These are phyloP conservation scores for Hipposideros larvatus DNA, from an alignment of 2,797 vertebrate genomes.

Conservation along the genomic window DNA sequence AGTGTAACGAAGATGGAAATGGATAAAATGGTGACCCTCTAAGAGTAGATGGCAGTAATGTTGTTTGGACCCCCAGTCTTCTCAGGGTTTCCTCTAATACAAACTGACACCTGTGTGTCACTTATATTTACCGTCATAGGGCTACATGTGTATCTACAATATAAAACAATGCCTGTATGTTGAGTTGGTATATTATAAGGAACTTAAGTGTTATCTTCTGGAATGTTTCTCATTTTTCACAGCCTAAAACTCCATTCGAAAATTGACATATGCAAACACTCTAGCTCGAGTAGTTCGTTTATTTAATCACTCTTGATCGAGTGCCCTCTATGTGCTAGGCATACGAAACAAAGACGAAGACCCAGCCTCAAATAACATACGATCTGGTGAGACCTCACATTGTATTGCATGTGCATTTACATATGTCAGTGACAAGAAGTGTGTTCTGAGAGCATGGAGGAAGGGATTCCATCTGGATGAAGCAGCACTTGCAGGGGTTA, in stretches of 20 bases:
- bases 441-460: background rate
- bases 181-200: background rate
- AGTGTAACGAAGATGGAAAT: background rate
- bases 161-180: background rate
- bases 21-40: background rate
- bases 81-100: background rate
- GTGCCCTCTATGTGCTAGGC: background rate
- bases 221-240: background rate
- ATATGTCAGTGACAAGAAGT: background rate
- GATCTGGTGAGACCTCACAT: background rate
- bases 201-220: background rate
- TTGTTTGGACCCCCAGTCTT: background rate
- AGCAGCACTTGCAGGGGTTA: background rate
- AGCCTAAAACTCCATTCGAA: background rate
- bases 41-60: background rate
- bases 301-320: background rate
- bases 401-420: background rate
- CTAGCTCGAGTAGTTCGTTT: background rate
- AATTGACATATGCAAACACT: background rate
- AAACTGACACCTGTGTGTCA: background rate
- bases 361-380: background rate
- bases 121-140: background rate
- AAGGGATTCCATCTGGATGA: background rate
- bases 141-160: background rate
- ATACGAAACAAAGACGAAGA: background rate